Evolutionary conservation across 2,888 invertebrate species (phyloP).

Genomic region (Cerastis leucographa): DNA sequence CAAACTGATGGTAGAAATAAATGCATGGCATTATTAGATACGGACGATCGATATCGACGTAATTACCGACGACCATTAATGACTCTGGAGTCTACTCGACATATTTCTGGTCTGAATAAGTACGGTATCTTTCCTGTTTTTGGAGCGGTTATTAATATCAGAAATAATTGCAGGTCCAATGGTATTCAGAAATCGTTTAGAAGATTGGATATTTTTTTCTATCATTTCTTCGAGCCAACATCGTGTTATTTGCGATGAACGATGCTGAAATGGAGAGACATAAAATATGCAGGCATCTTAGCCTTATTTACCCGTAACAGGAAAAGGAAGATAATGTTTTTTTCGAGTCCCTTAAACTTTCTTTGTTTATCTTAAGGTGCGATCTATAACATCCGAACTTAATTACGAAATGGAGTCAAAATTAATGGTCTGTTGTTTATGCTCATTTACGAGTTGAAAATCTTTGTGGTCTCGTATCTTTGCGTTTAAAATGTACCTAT

Average conservation of each 20-base stretch:
- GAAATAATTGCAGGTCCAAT: slow-evolving; percentile 29
- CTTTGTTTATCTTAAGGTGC: slow-evolving; percentile 45
- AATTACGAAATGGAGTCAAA: slow-evolving; percentile 44
- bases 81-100: slow-evolving; percentile 31
- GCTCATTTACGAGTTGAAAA: slow-evolving; percentile 22
- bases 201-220: slow-evolving; percentile 41
- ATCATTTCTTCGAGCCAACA: neutral
- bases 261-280: slow-evolving; percentile 27
- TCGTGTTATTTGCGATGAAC: slow-evolving; percentile 23
- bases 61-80: slow-evolving; percentile 53
- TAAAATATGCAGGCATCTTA: slow-evolving; percentile 31
- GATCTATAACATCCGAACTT: slow-evolving; percentile 33
- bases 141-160: slow-evolving; percentile 21
- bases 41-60: slow-evolving; percentile 34
- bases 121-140: slow-evolving; percentile 16
- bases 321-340: slow-evolving; percentile 31
- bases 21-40: slow-evolving; percentile 44
- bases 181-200: slow-evolving; percentile 34
- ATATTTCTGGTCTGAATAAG: slow-evolving; percentile 31
- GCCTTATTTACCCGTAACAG: slow-evolving; percentile 40
- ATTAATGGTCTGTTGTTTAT: slow-evolving; percentile 5
- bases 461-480: slow-evolving; percentile 17
- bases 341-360: slow-evolving; percentile 25
- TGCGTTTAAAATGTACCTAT: slow-evolving; percentile 27
- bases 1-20: slow-evolving; percentile 44